Base-by-base conservation (phyloP, 2,797 vertebrate genomes). In the Bovichtus variegatus region DNA sequence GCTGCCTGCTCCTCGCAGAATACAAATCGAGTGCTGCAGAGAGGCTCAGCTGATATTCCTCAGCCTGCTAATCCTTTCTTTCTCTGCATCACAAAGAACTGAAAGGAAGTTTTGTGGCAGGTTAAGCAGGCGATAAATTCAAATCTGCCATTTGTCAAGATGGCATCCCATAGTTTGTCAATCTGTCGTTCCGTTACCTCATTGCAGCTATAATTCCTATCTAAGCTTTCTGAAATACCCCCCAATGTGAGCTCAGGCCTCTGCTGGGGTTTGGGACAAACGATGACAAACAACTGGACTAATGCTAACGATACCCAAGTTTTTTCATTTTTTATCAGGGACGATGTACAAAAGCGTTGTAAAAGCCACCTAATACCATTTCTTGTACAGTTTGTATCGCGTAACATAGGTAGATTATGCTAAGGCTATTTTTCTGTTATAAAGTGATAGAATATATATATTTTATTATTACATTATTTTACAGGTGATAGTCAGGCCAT, bases 11-110 rank as follows among this genome's bases (percentile, higher is more conserved):
- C 80, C 34, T 71, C 1, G 8, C 81, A 86, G 86, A 89, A 92
- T 86, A 87, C 84, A 81, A 87, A 87, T 86, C 6, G 36, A 36
- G 53, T 76, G 70, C 80, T 83, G 89, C 87, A 87, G 82, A 62
- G 50, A 29, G 43, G 61, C 71, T 71, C 51, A 73, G 81, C 74
- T 46, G 73, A 80, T 47, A 12, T 55, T 49, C 60, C 12, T 80
- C 71, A 19, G 59, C 44, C 23, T 10, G 36, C n/a, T 51, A 47
- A 70, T 68, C 59, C 59, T 23, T 34, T 57, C 34, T 71, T 54
- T 77, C 57, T 78, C 4, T 59, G 23, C 13, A 4, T 25, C 69
- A 21, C 63, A 57, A 68, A 83, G n/a, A 51, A 43, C 13, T 36
- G 41, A 67, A 59, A 78, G 51, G 49, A 82, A 66, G 31, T 74